Percentiles rank a stretch among this genome's conserved stretches.
Conservation (phyloP, 2,113 vertebrate genomes). For the Cyanoliseus patagonus region DNA sequence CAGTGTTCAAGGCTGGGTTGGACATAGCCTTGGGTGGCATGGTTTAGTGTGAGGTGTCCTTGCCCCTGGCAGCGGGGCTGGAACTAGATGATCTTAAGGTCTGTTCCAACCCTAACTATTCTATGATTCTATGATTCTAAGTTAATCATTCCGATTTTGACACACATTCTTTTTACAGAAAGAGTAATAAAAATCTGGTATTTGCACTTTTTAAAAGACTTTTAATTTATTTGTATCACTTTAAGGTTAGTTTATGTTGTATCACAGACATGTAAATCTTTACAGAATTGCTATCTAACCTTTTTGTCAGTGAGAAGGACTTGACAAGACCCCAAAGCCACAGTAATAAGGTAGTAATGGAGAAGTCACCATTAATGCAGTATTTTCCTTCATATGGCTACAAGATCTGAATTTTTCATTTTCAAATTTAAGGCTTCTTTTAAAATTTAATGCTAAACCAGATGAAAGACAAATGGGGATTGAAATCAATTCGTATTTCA, state of each 20-base stretch:
- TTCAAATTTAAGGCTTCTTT: constrained; percentile 74
- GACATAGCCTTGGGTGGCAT: no score
- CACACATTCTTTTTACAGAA: not conserved
- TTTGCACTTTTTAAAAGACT: not conserved
- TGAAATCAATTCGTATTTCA: constrained; percentile 22
- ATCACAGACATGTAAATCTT: constrained; percentile 48
- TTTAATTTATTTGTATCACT: not conserved
- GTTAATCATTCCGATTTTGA: not conserved
- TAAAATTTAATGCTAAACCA: constrained; percentile 73
- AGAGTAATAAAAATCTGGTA: not conserved
- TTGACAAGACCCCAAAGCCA: constrained; percentile 21
- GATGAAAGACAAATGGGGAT: constrained; percentile 12
- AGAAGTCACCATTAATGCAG: constrained; percentile 73
- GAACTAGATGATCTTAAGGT: no score
- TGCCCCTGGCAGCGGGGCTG: no score
- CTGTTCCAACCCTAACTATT: no score
- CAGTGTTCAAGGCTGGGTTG: no score
- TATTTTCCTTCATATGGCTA: constrained; percentile 38
- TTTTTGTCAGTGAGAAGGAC: constrained; percentile 40
- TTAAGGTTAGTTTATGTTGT: constrained; percentile 12
- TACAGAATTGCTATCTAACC: constrained; percentile 31
- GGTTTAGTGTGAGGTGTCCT: no score
- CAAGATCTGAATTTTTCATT: constrained; percentile 70
- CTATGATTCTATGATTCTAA: not conserved
- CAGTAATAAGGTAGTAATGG: constrained; percentile 60